Conservation (phyloP, 1,140 invertebrate species). For the Calycopis cecrops region DNA sequence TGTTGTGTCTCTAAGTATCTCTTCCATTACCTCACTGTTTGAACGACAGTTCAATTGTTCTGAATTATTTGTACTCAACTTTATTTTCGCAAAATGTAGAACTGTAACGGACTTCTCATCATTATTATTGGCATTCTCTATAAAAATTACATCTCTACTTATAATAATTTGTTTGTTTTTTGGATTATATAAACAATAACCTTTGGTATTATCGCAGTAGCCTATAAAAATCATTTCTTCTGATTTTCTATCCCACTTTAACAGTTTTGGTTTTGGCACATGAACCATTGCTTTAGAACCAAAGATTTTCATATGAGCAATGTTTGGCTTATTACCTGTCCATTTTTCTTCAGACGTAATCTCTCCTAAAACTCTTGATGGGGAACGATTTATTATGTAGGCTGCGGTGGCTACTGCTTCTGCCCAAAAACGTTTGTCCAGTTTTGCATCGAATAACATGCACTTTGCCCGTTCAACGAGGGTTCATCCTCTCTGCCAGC, state of each 20-base stretch:
- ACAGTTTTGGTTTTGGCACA: neutral
- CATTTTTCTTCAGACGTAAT: neutral
- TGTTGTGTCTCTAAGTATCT: neutral
- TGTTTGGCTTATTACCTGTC: neutral
- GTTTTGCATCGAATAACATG: neutral
- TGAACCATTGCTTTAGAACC: neutral
- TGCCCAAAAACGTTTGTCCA: neutral
- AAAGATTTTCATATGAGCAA: neutral
- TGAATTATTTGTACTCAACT: neutral
- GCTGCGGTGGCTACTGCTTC: neutral
- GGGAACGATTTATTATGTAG: neutral
- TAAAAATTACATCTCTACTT: conserved; percentile 8
- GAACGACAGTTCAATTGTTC: neutral
- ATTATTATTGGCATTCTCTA: neutral
- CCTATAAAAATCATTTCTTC: conserved; percentile 16
- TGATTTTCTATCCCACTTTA: neutral
- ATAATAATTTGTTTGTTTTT: neutral
- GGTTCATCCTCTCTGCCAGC: conserved; percentile 2
- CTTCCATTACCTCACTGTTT: too few species aligned
- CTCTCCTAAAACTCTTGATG: neutral
- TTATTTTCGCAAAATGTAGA: neutral
- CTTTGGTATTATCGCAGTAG: neutral
- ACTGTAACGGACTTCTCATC: neutral
- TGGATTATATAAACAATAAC: neutral
- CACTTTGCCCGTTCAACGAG: neutral